Evolutionary conservation across 2,113 vertebrate genomes (phyloP).

Genomic region (Pollimyrus isidori): DNA sequence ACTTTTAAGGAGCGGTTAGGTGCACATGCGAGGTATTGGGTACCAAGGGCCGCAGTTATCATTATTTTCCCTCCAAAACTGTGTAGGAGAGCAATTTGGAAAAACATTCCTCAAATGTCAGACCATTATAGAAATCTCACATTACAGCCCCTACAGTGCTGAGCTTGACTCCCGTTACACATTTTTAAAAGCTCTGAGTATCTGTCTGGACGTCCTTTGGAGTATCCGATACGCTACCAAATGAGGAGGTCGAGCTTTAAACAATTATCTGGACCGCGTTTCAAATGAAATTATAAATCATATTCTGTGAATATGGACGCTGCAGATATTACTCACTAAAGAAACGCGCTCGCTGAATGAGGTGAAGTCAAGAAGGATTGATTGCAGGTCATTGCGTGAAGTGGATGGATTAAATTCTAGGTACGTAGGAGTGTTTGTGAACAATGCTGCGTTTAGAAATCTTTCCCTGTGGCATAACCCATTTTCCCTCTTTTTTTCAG

Average conservation of each 20-base stretch:
- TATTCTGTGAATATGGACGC: not conserved
- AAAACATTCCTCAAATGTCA: conserved; percentile 1
- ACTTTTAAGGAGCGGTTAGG: not conserved
- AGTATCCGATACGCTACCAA: not conserved
- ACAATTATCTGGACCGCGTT: not conserved
- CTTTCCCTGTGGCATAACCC: conserved; percentile 5
- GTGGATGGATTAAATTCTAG: not conserved
- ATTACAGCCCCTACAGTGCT: not conserved
- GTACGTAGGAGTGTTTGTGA: not conserved
- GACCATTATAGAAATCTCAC: conserved; percentile 1
- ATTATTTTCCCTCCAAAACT: not conserved
- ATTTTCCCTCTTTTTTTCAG: conserved; percentile 6
- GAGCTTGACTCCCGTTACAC: conserved; percentile 1
- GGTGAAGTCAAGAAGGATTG: not conserved
- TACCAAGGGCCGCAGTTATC: not conserved
- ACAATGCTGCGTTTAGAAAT: conserved; percentile 7
- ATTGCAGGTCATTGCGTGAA: not conserved
- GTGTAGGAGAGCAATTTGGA: not conserved
- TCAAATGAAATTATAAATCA: conserved; percentile 13
- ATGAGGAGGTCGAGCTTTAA: not conserved
- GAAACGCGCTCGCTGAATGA: not conserved
- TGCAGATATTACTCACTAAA: not conserved
- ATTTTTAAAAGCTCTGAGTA: not conserved
- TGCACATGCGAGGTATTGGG: not conserved
- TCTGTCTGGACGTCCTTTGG: not conserved